A percentile compares a stretch with the other conserved stretches of the same genome.
phyloP scores from a whole-genome alignment of 2,888 invertebrate genomes.

The Agonopterix subpropinquella region DNA sequence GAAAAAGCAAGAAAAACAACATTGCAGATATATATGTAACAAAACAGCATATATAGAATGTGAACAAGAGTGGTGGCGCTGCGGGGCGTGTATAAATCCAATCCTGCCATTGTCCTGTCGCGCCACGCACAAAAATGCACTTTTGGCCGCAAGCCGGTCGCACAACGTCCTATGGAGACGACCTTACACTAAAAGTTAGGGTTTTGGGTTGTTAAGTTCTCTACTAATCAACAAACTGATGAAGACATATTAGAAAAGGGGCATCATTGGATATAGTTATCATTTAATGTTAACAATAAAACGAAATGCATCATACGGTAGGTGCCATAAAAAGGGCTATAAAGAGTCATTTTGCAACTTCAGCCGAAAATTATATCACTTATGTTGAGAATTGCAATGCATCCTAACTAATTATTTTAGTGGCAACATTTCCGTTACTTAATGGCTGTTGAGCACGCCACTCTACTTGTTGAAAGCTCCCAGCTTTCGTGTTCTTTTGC shows the following conservation, averaged over 20 bases:
- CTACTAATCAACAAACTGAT: no score
- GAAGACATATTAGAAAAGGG: no score
- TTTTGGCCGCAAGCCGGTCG: conserved; percentile 28
- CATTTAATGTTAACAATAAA: no score
- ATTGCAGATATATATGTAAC: background rate
- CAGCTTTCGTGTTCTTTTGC: conserved; percentile 28
- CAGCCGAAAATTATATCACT: background rate
- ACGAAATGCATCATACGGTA: no score
- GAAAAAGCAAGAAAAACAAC: conserved; percentile 10
- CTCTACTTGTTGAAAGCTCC: conserved; percentile 30
- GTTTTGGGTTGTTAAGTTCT: no score
- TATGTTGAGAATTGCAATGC: conserved; percentile 17
- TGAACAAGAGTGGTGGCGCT: conserved; percentile 32
- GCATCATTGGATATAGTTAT: no score
- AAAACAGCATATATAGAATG: background rate
- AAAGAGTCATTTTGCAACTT: no score
- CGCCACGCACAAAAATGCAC: conserved; percentile 39
- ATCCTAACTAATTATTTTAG: conserved; percentile 21
- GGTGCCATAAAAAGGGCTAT: no score
- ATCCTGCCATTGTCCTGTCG: conserved; percentile 58
- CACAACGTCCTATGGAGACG: conserved; percentile 31
- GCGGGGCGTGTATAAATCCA: conserved; percentile 56
- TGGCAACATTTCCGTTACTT: conserved; percentile 28
- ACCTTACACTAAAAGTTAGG: background rate
- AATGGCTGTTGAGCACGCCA: conserved; percentile 29